These are phyloP conservation scores for Aramus guarauna DNA, from an alignment of 2,113 vertebrate species.

Conservation along the genomic window DNA sequence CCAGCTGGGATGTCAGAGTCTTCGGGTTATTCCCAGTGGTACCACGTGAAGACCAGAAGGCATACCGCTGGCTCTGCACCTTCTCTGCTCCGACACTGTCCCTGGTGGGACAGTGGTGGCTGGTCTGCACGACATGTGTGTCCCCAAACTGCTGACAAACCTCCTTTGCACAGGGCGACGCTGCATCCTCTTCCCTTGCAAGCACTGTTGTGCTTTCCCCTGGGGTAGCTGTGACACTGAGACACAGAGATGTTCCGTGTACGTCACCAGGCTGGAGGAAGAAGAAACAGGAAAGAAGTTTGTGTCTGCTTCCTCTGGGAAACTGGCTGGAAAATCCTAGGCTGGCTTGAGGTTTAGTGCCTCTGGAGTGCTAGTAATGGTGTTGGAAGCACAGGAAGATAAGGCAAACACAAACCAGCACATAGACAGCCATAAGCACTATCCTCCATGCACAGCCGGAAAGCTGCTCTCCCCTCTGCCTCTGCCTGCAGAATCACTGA, in stretches of 20 bases:
- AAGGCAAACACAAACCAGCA: not conserved
- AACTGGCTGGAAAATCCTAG: not conserved
- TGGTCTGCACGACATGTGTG: fast-evolving
- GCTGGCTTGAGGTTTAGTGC: not conserved
- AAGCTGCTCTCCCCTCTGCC: not conserved
- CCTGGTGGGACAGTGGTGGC: not conserved
- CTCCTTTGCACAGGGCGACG: fast-evolving
- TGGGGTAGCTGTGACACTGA: not conserved
- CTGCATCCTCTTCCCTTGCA: not conserved
- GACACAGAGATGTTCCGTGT: not conserved
- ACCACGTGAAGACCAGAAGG: not conserved
- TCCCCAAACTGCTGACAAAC: not conserved
- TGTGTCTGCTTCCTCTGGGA: not conserved
- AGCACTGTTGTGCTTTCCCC: not conserved
- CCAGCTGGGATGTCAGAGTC: not conserved
- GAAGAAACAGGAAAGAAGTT: not conserved
- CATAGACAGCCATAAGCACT: not conserved
- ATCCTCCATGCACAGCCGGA: not conserved
- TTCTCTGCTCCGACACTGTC: not conserved
- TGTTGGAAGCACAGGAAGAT: not conserved
- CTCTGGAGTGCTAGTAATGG: not conserved
- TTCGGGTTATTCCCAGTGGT: not conserved
- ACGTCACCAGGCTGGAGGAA: not conserved
- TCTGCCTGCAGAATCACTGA: not conserved
- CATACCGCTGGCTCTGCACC: not conserved